Percentiles rank a stretch among this genome's conserved stretches.
phyloP scores from a whole-genome alignment of 1,140 invertebrate genomes.

The Drosophila busckii region DNA sequence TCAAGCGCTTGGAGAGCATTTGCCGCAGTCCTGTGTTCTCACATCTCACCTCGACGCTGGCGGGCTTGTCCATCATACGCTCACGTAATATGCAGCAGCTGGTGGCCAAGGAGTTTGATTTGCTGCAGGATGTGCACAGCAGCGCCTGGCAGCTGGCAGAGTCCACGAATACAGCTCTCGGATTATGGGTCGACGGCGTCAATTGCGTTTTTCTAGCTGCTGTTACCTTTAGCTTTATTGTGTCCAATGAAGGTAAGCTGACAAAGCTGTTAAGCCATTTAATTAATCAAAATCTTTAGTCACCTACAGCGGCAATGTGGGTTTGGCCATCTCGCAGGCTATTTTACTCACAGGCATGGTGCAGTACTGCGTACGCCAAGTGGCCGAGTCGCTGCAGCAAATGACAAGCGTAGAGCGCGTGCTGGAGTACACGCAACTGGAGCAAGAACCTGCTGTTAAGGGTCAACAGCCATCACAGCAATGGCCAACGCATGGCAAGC shows the following conservation, averaged over 20 bases:
- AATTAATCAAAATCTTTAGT: constrained; percentile 57
- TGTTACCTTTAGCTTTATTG: constrained; percentile 83
- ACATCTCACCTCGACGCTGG: constrained; percentile 87
- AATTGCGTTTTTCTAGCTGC: constrained; percentile 83
- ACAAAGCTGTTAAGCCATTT: too few relatives aligned
- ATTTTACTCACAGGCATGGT: constrained; percentile 91
- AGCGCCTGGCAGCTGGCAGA: constrained; percentile 83
- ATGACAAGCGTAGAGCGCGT: constrained; percentile 91
- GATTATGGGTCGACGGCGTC: constrained; percentile 87
- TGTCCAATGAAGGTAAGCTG: constrained; percentile 65
- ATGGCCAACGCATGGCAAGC: constrained; percentile 80
- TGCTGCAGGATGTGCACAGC: constrained; percentile 83
- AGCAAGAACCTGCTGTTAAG: constrained; percentile 61
- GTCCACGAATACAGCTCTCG: constrained; percentile 83
- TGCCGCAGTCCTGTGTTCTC: constrained; percentile 90
- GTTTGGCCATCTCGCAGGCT: constrained; percentile 89
- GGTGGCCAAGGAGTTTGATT: constrained; percentile 86
- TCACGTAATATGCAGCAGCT: constrained; percentile 84
- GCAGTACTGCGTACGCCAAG: constrained; percentile 90
- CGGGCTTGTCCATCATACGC: constrained; percentile 89
- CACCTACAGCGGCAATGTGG: constrained; percentile 84
- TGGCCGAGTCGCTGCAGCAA: constrained; percentile 90
- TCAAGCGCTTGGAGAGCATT: constrained; percentile 89
- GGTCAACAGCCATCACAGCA: constrained; percentile 59
- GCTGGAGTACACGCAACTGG: constrained; percentile 85